Evolutionary conservation across 2,797 vertebrate genomes (phyloP), one percentile per base, ranked within the genome.

Genomic region (Propithecus perrieri): DNA sequence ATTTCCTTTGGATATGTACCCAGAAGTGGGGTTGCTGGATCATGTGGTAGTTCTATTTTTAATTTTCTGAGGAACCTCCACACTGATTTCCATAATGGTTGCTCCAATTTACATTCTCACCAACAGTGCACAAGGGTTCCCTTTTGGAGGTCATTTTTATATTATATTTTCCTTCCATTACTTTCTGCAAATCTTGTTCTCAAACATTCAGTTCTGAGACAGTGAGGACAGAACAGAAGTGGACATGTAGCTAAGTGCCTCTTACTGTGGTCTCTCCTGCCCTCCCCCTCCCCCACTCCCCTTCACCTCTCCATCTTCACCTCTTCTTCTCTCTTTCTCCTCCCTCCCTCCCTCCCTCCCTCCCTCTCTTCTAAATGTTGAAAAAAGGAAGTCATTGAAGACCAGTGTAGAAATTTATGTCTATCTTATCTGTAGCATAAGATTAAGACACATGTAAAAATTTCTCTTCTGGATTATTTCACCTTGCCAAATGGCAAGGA

Each of bases 381-480:
- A 76, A 75, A 83, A 67, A 33, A 7, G 38, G 22, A 78, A 17
- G 2, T 57, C 43, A 76, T 28, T 57, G 41, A 69, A 84, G 55
- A 63, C 33, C n/a, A 74, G 1, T 28, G 35, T 38, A 79, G 14
- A 87, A 74, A 24, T 50, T 69, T 84, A n/a, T 48, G n/a, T 9
- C 26, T 48, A 22, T 53, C 43, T 87, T 50, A n/a, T 80, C 55
- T 90, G 2, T 79, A 67, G 22, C 48, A 89, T 13, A 92, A 94
- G 63, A 75, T 87, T 50, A 74, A 76, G 33, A 48, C 55, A 57
- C 17, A 83, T 7, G 8, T 7, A 72, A 13, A 89, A 67, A 46
- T 71, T 63, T 89, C 28, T 96, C 95, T 92, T 86, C 74, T 43
- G 4, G 57, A 79, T 74, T 72, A 61, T 76, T 89, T 72, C 48